Percentiles rank a stretch among this genome's conserved stretches.
phyloP scores from a whole-genome alignment of 2,888 invertebrate species.

The Habrosyne pyritoides region DNA sequence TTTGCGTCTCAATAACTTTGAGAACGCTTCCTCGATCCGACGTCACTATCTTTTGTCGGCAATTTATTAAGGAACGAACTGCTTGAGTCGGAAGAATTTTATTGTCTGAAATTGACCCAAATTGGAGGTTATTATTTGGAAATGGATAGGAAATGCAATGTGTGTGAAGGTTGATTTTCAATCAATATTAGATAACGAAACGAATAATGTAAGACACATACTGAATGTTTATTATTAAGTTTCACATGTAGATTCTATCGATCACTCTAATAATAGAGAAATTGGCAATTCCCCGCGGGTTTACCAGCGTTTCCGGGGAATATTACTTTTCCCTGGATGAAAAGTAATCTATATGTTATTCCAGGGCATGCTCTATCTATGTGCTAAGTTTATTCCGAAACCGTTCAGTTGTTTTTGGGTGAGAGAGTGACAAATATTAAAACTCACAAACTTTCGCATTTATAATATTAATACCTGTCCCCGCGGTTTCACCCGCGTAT shows the following conservation, averaged over 20 bases:
- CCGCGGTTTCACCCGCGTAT: too few relatives aligned
- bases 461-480: too few relatives aligned
- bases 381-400: too few relatives aligned
- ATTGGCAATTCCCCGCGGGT: too few relatives aligned
- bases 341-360: too few relatives aligned
- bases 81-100: constrained; percentile 1
- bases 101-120: background rate
- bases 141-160: background rate
- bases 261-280: background rate
- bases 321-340: too few relatives aligned
- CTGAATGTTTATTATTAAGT: background rate
- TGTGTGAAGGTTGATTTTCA: background rate
- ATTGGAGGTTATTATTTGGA: background rate
- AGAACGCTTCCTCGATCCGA: background rate
- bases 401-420: too few relatives aligned
- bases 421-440: too few relatives aligned
- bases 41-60: background rate
- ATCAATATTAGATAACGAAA: background rate
- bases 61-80: constrained; percentile 2
- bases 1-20: background rate
- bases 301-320: too few relatives aligned
- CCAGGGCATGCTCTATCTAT: too few relatives aligned
- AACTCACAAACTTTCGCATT: too few relatives aligned
- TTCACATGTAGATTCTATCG: background rate
- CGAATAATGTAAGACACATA: too few relatives aligned